Evolutionary conservation across 2,888 invertebrate genomes (phyloP), one percentile per base, ranked within the genome.

Genomic region (Liodrosophila aerea): DNA sequence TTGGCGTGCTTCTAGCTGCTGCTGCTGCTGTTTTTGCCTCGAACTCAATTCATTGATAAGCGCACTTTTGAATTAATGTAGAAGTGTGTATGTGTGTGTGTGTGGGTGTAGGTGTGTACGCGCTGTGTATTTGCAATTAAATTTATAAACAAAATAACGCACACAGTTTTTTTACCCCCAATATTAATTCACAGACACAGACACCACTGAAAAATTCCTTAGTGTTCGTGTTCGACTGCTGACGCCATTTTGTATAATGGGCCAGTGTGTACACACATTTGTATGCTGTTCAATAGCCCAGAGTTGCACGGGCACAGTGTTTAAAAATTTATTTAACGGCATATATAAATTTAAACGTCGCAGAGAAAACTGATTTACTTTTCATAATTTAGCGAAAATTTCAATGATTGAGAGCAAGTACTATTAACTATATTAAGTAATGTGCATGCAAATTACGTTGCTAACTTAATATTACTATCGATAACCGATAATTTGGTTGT

Each of bases 121-220:
- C 82, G 70, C 59, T 70, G 49, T 73, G 63, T 76, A 77, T 73
- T 78, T 85, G 81, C 83, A 82, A 86, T 86, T 85, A 78, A 82
- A 82, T 82, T 77, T 82, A 86, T 82, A 86, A 82, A 82, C 81
- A 82, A 82, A 78, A 85, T 74, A 74, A 74, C 74, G 74, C 86
- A 84, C 86, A 75, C 72, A 63, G 59, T 81, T 81, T 84, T 76
- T 72, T 64, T 80, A 69, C 57, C 76, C 76, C 65, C 73, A 80
- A 82, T 73, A 85, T 73, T 61, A 82, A 72, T 86, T 85, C 85
- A 85, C 87, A 83, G 85, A 82, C 83, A 83, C 87, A 81, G 80
- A 82, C 64, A 81, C 85, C 74, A 86, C 85, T 82, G 70, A 71
- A 77, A 76, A 86, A 77, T 4, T 86, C 85, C 75, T 85, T 78